A percentile compares a stretch with the other conserved stretches of the same genome.
Conservation (phyloP, 2,888 invertebrate species). For the Synanthedon myopaeformis region DNA sequence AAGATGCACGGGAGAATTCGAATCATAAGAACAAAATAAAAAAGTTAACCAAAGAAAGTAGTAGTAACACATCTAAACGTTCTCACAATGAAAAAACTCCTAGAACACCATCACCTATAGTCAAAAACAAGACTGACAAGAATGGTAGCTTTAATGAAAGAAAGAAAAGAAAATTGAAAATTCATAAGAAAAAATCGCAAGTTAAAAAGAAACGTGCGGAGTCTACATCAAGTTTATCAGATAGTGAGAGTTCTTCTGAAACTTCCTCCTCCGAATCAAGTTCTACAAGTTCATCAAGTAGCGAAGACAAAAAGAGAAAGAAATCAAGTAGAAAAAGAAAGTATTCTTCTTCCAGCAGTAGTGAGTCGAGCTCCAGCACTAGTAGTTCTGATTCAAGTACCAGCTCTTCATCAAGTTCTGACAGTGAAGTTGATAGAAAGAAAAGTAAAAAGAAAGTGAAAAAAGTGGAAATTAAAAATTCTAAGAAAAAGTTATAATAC, state of each 20-base stretch:
- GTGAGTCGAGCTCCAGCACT: conserved; percentile 30
- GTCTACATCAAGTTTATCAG: conserved; percentile 43
- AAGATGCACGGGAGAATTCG: conserved; percentile 3
- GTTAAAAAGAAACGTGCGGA: conserved; percentile 31
- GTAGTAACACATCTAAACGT: too few relatives aligned
- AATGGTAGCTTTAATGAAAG: conserved; percentile 10
- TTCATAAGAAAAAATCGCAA: conserved; percentile 11
- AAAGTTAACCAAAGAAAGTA: too few relatives aligned
- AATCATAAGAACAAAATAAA: not conserved
- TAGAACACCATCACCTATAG: not conserved
- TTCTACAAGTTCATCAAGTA: conserved; percentile 35
- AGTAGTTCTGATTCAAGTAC: conserved; percentile 37
- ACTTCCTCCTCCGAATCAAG: conserved; percentile 47
- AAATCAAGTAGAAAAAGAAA: conserved; percentile 31
- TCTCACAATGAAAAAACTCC: conserved; percentile 3
- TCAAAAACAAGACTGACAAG: conserved; percentile 5
- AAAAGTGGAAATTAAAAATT: conserved; percentile 23
- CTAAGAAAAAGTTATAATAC: conserved; percentile 25
- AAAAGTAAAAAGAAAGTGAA: conserved; percentile 16
- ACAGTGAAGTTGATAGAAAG: conserved; percentile 27
- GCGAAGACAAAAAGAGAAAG: conserved; percentile 35
- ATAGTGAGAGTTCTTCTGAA: conserved; percentile 39
- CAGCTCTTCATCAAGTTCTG: conserved; percentile 41
- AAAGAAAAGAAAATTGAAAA: conserved; percentile 9
- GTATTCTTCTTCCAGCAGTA: conserved; percentile 43